Percentiles rank a stretch among this genome's conserved stretches.
phyloP scores from a whole-genome alignment of 2,888 invertebrate species.

The Spatulosminthurus flaviceps region DNA sequence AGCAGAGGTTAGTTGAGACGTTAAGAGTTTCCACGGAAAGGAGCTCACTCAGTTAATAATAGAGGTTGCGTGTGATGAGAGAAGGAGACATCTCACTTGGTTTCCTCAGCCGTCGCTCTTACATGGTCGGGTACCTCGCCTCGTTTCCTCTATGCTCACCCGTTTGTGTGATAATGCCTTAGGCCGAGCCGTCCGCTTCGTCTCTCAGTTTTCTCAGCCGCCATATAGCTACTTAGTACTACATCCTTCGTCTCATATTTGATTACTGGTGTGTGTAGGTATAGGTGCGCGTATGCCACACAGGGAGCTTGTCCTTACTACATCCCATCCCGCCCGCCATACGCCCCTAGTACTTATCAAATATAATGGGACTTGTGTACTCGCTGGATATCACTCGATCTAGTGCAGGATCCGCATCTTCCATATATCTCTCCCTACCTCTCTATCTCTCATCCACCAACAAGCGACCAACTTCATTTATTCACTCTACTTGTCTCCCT shows the following conservation, averaged over 20 bases:
- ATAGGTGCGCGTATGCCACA: slow-evolving; percentile 13
- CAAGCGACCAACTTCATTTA: background rate
- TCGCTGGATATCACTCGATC: background rate
- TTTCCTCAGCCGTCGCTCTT: slow-evolving; percentile 30
- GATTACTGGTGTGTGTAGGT: background rate
- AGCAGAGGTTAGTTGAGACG: no score
- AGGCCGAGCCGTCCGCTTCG: background rate
- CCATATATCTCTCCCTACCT: background rate
- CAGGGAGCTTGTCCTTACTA: background rate
- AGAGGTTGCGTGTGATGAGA: no score
- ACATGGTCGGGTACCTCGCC: background rate
- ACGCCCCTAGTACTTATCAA: background rate
- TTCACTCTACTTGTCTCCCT: slow-evolving; percentile 9
- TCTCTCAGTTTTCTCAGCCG: background rate
- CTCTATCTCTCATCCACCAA: background rate
- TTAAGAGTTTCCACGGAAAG: no score
- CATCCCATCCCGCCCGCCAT: background rate
- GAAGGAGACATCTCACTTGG: no score
- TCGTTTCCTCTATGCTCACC: slow-evolving; percentile 11
- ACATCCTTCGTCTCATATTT: no score
- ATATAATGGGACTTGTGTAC: background rate
- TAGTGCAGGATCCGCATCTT: background rate
- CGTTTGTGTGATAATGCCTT: background rate
- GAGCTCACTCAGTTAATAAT: no score
- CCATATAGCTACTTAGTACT: background rate